These are phyloP conservation scores for Pangasius macronema DNA, from an alignment of 2,797 vertebrate species.

Conservation along the genomic window DNA sequence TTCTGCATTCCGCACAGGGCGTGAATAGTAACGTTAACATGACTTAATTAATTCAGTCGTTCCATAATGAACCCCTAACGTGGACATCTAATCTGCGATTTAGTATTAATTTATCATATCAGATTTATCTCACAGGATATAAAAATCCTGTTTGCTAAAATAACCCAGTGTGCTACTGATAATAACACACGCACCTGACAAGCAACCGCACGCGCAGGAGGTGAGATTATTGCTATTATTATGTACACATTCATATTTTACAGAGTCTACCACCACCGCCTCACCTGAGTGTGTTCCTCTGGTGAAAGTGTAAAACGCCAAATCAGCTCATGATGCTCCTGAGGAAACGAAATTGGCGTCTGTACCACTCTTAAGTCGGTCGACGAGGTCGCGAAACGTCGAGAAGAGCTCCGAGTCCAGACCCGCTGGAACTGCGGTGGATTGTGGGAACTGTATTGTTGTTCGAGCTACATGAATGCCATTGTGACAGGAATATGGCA, in stretches of 20 bases:
- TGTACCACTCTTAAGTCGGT: too few species aligned
- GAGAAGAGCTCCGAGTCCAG: too few species aligned
- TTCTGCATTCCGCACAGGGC: conserved; percentile 48
- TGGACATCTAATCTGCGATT: neutral
- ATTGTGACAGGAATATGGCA: neutral
- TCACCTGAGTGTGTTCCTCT: conserved; percentile 44
- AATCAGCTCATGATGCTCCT: conserved; percentile 48
- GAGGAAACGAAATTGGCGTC: too few species aligned
- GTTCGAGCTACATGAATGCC: too few species aligned
- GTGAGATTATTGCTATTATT: neutral
- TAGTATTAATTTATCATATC: neutral
- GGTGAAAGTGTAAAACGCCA: neutral
- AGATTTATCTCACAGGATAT: neutral
- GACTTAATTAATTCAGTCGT: neutral
- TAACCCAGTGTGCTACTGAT: neutral
- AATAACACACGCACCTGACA: neutral
- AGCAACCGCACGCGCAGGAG: too few species aligned
- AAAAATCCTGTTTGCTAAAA: neutral
- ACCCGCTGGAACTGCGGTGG: conserved; percentile 24
- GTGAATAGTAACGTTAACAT: neutral
- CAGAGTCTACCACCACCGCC: neutral
- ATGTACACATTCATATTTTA: neutral
- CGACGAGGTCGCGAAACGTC: too few species aligned
- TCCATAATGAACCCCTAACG: neutral
- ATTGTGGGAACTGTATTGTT: conserved; percentile 47